phyloP scores from a whole-genome alignment of 2,113 vertebrate genomes.

The Campylorhamphus procurvoides region DNA sequence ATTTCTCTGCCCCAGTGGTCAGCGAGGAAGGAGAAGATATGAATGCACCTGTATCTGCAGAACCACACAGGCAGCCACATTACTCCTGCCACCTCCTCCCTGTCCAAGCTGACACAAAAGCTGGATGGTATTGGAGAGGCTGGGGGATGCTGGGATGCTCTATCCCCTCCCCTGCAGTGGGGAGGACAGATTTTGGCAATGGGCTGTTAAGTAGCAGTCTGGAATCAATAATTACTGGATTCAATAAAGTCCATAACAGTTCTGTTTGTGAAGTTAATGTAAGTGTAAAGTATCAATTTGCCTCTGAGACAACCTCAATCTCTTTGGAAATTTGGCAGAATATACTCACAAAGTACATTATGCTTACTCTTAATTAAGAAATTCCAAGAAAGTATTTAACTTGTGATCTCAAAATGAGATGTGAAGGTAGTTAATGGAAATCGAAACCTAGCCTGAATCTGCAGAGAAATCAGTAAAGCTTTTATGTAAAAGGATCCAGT shows the following conservation, averaged over 20 bases:
- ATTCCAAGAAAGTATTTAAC: neutral
- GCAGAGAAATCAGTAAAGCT: neutral
- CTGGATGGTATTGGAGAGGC: neutral
- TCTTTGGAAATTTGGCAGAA: neutral
- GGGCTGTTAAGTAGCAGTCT: neutral
- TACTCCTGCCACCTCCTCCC: neutral
- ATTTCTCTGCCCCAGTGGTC: neutral
- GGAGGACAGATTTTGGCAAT: neutral
- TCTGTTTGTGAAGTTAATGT: neutral
- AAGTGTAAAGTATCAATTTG: neutral
- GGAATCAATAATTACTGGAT: neutral
- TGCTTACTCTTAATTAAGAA: neutral
- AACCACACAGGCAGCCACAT: fast-evolving
- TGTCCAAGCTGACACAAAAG: neutral
- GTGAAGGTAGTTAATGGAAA: constrained; percentile 1
- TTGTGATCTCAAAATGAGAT: neutral
- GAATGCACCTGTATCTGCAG: neutral
- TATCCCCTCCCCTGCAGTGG: neutral
- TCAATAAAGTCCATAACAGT: neutral
- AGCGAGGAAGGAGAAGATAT: neutral
- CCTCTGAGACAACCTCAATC: neutral
- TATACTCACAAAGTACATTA: neutral
- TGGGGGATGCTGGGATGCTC: neutral
- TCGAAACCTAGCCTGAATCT: neutral
- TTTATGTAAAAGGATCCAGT: neutral